Evolutionary conservation across 2,113 vertebrate genomes (phyloP).

Genomic region (Scortum barcoo): DNA sequence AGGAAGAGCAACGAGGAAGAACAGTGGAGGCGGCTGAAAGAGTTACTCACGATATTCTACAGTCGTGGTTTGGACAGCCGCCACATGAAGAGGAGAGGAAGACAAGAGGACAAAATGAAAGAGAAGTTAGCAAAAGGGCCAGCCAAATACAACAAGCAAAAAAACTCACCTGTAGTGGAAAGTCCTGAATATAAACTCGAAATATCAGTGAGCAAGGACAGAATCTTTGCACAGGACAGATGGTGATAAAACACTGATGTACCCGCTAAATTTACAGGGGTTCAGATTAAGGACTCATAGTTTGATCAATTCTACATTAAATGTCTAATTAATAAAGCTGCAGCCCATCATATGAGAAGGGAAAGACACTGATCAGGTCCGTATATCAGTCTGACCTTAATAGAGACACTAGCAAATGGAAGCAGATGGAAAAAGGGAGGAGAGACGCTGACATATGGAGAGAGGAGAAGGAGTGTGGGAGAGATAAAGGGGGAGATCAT

Average conservation of each 20-base stretch:
- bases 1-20: constrained; percentile 38
- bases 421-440: constrained; percentile 22
- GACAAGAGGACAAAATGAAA: constrained; percentile 43
- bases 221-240: not conserved
- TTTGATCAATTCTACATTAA: not conserved
- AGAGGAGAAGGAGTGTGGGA: constrained; percentile 37
- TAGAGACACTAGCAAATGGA: constrained; percentile 9
- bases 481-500: constrained; percentile 12
- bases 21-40: constrained; percentile 52
- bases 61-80: constrained; percentile 58
- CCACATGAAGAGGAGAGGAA: constrained; percentile 43
- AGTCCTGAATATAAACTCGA: not conserved
- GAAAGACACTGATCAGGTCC: not conserved
- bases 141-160: constrained; percentile 20
- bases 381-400: constrained; percentile 36
- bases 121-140: constrained; percentile 52
- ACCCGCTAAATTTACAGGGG: too few relatives aligned
- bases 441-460: constrained; percentile 4
- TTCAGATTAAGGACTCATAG: not conserved
- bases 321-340: constrained; percentile 27
- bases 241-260: too few relatives aligned
- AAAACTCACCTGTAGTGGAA: not conserved
- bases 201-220: constrained; percentile 10
- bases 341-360: not conserved
- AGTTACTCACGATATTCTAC: constrained; percentile 93